These are phyloP conservation scores for Fregata magnificens DNA, from an alignment of 2,113 vertebrate species.

Conservation along the genomic window DNA sequence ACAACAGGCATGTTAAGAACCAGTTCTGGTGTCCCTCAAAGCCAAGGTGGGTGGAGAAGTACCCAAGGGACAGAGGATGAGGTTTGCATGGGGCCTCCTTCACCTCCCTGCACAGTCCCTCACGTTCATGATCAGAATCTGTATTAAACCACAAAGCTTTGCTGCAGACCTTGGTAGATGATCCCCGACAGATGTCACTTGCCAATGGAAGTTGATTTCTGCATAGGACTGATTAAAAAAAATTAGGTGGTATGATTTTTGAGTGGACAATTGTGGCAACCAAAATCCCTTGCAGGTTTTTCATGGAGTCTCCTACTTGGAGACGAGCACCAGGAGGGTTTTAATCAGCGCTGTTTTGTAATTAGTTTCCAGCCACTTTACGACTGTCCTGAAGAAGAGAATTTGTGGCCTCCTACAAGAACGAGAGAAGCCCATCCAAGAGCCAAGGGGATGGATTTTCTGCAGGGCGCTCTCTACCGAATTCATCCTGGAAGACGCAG, in stretches of 20 bases:
- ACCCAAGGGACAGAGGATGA: not conserved
- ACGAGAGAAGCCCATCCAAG: not conserved
- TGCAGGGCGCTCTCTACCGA: not conserved
- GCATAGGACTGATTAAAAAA: not conserved
- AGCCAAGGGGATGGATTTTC: not conserved
- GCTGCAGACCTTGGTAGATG: not conserved
- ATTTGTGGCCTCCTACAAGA: not conserved
- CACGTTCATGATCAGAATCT: no score
- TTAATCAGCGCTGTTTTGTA: no score
- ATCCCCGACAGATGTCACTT: not conserved
- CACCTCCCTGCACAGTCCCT: not conserved
- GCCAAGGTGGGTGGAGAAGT: not conserved
- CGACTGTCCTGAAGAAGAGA: not conserved
- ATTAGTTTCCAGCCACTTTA: not conserved
- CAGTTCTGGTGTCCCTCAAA: not conserved
- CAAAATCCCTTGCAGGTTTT: not conserved
- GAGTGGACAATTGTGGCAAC: no score
- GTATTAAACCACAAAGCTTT: not conserved
- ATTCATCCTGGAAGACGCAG: not conserved
- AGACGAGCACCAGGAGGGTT: not conserved
- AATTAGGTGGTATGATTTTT: not conserved
- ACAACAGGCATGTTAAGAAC: no score
- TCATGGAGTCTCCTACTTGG: not conserved
- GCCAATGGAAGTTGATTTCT: not conserved
- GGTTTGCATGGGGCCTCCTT: not conserved